phyloP scores from a whole-genome alignment of 2,797 vertebrate species.

The Enteromius fasciolatus region DNA sequence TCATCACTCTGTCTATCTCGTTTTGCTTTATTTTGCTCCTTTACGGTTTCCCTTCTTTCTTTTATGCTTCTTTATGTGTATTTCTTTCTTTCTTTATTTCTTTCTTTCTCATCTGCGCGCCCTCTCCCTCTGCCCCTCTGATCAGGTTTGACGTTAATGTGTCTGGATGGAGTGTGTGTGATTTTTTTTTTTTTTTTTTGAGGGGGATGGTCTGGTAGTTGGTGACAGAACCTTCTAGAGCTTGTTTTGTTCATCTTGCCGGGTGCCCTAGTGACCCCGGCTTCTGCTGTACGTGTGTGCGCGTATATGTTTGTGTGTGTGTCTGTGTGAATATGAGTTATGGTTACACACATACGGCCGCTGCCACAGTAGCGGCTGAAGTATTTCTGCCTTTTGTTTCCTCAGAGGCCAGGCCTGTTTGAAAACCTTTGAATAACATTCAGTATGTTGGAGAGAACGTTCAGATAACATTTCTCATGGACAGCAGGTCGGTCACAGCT shows the following conservation, averaged over 20 bases:
- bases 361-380: constrained; percentile 62
- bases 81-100: constrained; percentile 10
- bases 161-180: constrained; percentile 46
- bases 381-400: constrained; percentile 62
- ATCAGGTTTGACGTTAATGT: constrained; percentile 54
- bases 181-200: constrained; percentile 33
- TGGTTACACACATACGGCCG: constrained; percentile 55
- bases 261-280: constrained; percentile 51
- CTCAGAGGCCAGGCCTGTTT: constrained; percentile 51
- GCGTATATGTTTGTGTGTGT: constrained; percentile 45
- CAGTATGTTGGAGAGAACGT: constrained; percentile 44
- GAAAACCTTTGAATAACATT: constrained; percentile 54
- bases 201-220: constrained; percentile 28
- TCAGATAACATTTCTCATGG: constrained; percentile 51
- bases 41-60: constrained; percentile 26
- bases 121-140: constrained; percentile 30
- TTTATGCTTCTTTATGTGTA: constrained; percentile 1
- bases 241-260: constrained; percentile 57
- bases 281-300: constrained; percentile 49
- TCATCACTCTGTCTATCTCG: constrained; percentile 38
- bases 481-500: constrained; percentile 51
- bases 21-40: constrained; percentile 28
- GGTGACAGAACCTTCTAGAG: constrained; percentile 43
- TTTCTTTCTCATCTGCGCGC: neutral
- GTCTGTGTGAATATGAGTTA: constrained; percentile 57